Evolutionary conservation across 1,140 invertebrate species (phyloP), one percentile per base, ranked within the genome.

Genomic region (Spodoptera litura): DNA sequence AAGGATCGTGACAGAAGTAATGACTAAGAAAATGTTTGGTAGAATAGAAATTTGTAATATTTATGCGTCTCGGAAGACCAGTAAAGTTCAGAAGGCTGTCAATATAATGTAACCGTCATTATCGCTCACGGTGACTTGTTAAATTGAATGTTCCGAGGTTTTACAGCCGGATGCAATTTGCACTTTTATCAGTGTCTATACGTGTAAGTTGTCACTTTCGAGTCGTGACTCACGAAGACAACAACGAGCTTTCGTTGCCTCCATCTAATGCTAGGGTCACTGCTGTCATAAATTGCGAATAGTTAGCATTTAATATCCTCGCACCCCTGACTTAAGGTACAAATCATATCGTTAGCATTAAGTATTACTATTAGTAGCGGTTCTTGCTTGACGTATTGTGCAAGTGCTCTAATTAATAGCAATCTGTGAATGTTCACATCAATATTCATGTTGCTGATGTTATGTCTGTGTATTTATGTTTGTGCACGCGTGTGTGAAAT

Each of bases 211-310:
- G 86, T 85, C 88, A 89, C 85, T 87, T 89, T 89, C 85, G 73
- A 88, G 86, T 88, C 88, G 88, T 89, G 88, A 89, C 58, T 89
- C 88, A 89, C 87, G 86, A 87, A 82, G 83, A 78, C 83, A 81
- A 82, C 71, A 77, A 78, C 80, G 83, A 78, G 87, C 87, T 85
- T 87, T 85, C 84, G 84, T 85, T 83, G 81, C 81, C 79, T 84
- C 80, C 79, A 78, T 81, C 75, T 76, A 80, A 79, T 82, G 58
- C 62, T 58, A 77, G 78, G 80, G 78, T 82, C 81, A 80, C 59
- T 61, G 61, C 53, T 73, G 78, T 85, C 85, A 85, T 87, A 85
- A 85, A 83, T 82, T 80, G 75, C 68, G 58, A 71, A 79, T 82
- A 78, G 73, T 79, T 82, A 82, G 62, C 61, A 77, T 77, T 77